These are phyloP conservation scores for Phoxinus dragarum DNA, from an alignment of 2,797 vertebrate species.

Conservation along the genomic window DNA sequence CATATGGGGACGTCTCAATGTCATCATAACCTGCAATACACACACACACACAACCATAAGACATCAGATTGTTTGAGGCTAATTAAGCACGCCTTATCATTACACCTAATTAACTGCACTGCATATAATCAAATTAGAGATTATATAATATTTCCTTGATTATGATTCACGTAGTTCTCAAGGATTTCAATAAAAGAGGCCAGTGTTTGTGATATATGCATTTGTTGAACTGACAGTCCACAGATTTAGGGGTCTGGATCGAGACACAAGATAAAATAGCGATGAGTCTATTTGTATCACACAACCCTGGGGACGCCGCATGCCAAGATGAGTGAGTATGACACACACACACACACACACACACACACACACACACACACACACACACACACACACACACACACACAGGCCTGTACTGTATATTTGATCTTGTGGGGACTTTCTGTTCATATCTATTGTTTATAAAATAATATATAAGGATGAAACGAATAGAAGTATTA, in stretches of 20 bases:
- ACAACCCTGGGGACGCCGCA: slow-evolving; percentile 12
- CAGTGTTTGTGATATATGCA: neutral
- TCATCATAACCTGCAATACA: slow-evolving; percentile 79
- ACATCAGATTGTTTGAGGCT: slow-evolving; percentile 45
- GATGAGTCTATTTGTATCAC: slow-evolving; percentile 19
- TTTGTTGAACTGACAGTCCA: slow-evolving; percentile 18
- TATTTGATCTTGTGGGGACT: neutral
- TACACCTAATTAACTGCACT: slow-evolving; percentile 56
- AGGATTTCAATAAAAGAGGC: slow-evolving; percentile 21
- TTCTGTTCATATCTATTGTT: neutral
- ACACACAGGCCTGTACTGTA: neutral
- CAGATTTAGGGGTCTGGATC: slow-evolving; percentile 20
- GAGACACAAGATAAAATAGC: slow-evolving; percentile 12
- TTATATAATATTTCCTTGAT: slow-evolving; percentile 54
- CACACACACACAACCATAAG: slow-evolving; percentile 29
- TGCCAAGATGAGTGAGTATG: neutral
- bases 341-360: slow-evolving; percentile 12
- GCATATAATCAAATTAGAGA: slow-evolving; percentile 54
- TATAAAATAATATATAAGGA: neutral
- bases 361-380: slow-evolving; percentile 20
- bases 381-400: slow-evolving; percentile 19
- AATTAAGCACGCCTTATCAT: slow-evolving; percentile 59
- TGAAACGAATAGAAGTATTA: neutral
- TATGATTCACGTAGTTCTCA: slow-evolving; percentile 43
- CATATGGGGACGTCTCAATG: slow-evolving; percentile 88